phyloP scores from a whole-genome alignment of 2,888 invertebrate genomes.

The Platypus cylindrus region DNA sequence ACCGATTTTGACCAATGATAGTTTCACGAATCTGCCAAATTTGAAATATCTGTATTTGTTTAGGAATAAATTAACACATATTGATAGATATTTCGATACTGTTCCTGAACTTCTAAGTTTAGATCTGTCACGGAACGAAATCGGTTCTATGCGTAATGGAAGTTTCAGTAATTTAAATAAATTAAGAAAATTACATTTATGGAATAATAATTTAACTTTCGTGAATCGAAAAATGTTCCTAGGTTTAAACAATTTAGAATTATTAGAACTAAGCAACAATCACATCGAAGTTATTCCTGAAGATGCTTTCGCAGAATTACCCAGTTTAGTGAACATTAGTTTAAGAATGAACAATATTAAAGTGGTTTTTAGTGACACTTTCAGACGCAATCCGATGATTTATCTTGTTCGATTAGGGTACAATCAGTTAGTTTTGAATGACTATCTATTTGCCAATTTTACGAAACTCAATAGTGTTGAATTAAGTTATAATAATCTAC shows the following conservation, averaged over 20 bases:
- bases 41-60: constrained; percentile 17
- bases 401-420: constrained; percentile 41
- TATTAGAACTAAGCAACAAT: constrained; percentile 58
- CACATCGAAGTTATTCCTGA: constrained; percentile 47
- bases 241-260: constrained; percentile 47
- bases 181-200: constrained; percentile 51
- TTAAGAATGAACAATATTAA: constrained; percentile 31
- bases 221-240: constrained; percentile 46
- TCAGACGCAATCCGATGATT: constrained; percentile 47
- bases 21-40: constrained; percentile 19
- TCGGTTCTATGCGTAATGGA: constrained; percentile 46
- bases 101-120: constrained; percentile 49
- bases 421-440: constrained; percentile 17
- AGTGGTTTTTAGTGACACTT: constrained; percentile 44
- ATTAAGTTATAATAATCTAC: constrained; percentile 32
- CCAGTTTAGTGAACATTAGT: constrained; percentile 19
- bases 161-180: constrained; percentile 49
- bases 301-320: constrained; percentile 40
- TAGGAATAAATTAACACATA: constrained; percentile 21
- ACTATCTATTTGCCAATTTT: constrained; percentile 38
- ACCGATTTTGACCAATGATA: constrained; percentile 12
- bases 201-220: constrained; percentile 37
- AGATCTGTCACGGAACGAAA: constrained; percentile 54
- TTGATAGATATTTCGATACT: constrained; percentile 49
- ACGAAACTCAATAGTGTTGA: constrained; percentile 28